These are phyloP conservation scores for Dysidea cf. avara DNA, from an alignment of 37 sponge, comb jelly and placozoan genomes.

Conservation along the genomic window DNA sequence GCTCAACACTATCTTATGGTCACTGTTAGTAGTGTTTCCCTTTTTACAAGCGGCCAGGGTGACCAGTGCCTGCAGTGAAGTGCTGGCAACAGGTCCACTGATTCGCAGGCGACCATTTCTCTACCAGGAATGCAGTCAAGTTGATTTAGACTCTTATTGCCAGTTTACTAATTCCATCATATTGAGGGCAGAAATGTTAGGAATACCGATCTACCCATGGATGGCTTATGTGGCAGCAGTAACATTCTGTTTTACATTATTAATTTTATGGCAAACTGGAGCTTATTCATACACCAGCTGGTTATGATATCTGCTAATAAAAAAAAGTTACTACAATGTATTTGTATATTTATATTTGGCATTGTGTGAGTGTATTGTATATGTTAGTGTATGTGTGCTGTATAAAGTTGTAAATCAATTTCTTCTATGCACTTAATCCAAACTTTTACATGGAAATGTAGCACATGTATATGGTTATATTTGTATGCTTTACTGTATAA, in stretches of 20 bases:
- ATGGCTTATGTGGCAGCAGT: slow-evolving; percentile 22
- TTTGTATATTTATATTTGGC: no score
- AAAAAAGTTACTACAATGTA: no score
- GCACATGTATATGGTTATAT: no score
- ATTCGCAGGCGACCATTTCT: slow-evolving; percentile 62
- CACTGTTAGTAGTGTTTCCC: slow-evolving; percentile 41
- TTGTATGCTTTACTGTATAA: no score
- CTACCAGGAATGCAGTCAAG: slow-evolving; percentile 43
- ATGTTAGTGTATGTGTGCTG: no score
- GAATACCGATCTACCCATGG: slow-evolving; percentile 76
- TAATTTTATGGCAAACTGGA: slow-evolving; percentile 51
- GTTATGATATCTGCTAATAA: no score
- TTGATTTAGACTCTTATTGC: slow-evolving; percentile 64
- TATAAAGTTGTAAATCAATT: no score
- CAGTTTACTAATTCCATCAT: slow-evolving; percentile 33
- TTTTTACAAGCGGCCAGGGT: slow-evolving; percentile 73
- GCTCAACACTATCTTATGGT: slow-evolving; percentile 48
- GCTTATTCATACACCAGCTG: no score
- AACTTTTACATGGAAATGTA: no score
- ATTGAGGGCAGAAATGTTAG: slow-evolving; percentile 71
- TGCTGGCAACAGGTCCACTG: slow-evolving; percentile 38
- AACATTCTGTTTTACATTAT: slow-evolving; percentile 35
- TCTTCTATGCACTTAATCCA: no score
- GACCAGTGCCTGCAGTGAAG: slow-evolving; percentile 38
- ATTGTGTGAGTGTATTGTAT: no score